phyloP scores from a whole-genome alignment of 2,797 vertebrate species.

The Onychomys arenicola region DNA sequence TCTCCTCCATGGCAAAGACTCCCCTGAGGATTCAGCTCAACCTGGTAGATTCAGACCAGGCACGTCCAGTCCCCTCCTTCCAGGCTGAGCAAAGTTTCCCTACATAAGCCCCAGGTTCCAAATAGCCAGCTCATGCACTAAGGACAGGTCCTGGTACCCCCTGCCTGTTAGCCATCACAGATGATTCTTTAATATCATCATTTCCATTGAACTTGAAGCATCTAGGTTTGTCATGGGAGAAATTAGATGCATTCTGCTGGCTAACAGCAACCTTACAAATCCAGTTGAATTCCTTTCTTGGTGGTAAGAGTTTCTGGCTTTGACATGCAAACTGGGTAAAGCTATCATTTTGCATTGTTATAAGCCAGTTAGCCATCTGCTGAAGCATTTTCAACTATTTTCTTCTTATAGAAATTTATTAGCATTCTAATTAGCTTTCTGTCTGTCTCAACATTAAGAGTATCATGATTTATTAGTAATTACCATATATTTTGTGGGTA shows the following conservation, averaged over 20 bases:
- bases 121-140: too few species aligned
- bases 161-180: too few species aligned
- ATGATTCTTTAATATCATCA: background rate
- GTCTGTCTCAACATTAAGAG: conserved; percentile 1
- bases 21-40: too few species aligned
- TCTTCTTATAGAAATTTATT: conserved; percentile 28
- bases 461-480: background rate
- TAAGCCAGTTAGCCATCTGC: background rate
- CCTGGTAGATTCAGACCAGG: too few species aligned
- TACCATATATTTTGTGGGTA: background rate
- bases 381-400: background rate
- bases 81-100: too few species aligned
- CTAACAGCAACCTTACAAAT: background rate
- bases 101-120: too few species aligned
- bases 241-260: background rate
- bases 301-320: background rate
- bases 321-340: background rate
- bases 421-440: background rate
- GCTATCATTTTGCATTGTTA: background rate
- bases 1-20: too few species aligned
- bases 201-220: background rate
- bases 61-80: too few species aligned
- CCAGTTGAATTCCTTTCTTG: background rate
- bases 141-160: too few species aligned
- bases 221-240: background rate